Base-by-base conservation (phyloP, 2,888 invertebrate genomes). In the Phrixothrix hirtus region DNA sequence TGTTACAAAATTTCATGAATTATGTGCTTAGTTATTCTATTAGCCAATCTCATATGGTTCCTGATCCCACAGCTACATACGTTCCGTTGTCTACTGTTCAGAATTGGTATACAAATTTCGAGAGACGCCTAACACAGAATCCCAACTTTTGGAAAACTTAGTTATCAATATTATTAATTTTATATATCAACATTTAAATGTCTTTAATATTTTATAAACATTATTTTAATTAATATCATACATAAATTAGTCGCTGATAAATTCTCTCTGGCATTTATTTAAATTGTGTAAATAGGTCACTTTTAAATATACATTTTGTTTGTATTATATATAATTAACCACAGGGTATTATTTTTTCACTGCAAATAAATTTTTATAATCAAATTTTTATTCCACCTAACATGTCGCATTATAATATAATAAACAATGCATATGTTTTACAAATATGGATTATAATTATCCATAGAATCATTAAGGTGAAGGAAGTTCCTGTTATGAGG, bases 51-150 rank as follows among this genome's bases (percentile, higher is more conserved):
- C 88, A 92, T 70, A 90, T 93, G 85, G 79, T 84, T 0, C 85
- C 88, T 0, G 87, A 88, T 58, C 88, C 90, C 0, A 83, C 81
- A 0, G 90, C 93, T 59, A 87, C 86, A 5, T 94, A 88, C 76
- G 88, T 98, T 41, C 97, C 97, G 0, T 77, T 95, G 17, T 89
- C 87, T 47, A 87, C 88, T 0, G 81, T 98, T 26, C 92, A 95
- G 71, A 88, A 86, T 16, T 99, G 98, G 98, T 98, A 92, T 71
- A 86, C 87, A 58, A 96, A 89, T 72, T 98, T 98, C 71, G 88
- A 93, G 71, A 79, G 96, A 64, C 81, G 94, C 63, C 78, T 97
- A 57, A 85, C 87, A 62, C 88, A 89, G 59, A 95, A 95, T 78
- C 96, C 96, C 1, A 89, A 94, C 71, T 97, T 96, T 74, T 97